phyloP scores from a whole-genome alignment of 2,113 vertebrate genomes.

The Pardalotus punctatus region DNA sequence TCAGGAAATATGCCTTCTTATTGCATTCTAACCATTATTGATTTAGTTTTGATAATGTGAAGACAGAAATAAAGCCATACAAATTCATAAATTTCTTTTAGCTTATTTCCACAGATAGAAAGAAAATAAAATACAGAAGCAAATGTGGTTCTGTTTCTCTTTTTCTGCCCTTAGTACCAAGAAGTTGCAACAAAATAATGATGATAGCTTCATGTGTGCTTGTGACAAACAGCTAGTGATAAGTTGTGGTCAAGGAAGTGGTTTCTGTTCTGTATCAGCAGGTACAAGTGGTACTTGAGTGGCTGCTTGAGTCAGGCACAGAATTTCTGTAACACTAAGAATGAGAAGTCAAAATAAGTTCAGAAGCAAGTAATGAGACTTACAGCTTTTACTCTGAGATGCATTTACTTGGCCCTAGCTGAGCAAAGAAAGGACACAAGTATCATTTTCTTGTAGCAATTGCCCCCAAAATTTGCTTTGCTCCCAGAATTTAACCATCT shows the following conservation, averaged over 20 bases:
- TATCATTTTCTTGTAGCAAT: not conserved
- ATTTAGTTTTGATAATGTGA: not conserved
- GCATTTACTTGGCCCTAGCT: not conserved
- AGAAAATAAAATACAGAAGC: not conserved
- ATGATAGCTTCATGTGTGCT: constrained; percentile 1
- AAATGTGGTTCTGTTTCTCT: not conserved
- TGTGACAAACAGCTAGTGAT: constrained; percentile 37
- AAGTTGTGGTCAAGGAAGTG: constrained; percentile 45
- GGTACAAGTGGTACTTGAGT: not conserved
- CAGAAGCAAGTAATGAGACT: not conserved
- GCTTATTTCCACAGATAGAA: not conserved
- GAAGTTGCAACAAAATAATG: not conserved
- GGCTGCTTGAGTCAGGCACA: not conserved
- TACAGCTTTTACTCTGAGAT: not conserved
- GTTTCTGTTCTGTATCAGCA: constrained; percentile 34
- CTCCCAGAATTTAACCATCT: not conserved
- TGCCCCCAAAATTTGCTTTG: not conserved
- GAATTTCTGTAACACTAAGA: constrained; percentile 24
- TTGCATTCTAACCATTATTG: not conserved
- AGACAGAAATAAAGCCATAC: not conserved
- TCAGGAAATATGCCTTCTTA: not conserved
- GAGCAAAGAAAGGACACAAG: not conserved
- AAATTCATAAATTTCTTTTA: not conserved
- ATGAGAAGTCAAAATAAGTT: constrained; percentile 57
- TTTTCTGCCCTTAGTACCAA: not conserved